Evolutionary conservation across 2,888 invertebrate species (phyloP).

Genomic region (Drosophila cognata): DNA sequence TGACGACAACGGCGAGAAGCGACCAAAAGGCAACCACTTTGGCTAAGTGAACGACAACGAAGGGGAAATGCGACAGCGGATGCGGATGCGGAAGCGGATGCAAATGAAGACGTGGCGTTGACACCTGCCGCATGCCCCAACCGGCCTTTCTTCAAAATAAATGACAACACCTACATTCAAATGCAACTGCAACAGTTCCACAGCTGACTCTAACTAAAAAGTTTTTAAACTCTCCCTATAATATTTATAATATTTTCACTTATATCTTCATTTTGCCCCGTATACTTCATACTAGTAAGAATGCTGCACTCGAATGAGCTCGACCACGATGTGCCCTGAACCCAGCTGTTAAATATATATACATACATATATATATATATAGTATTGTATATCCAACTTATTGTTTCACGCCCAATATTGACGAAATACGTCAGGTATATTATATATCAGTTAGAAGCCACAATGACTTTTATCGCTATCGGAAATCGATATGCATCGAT

Average conservation of each 20-base stretch:
- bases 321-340: neutral
- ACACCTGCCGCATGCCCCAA: conserved; percentile 33
- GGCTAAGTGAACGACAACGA: conserved; percentile 42
- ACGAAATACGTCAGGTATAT: too few species aligned
- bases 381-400: too few species aligned
- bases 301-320: neutral
- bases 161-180: neutral
- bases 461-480: too few species aligned
- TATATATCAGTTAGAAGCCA: too few species aligned
- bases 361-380: too few species aligned
- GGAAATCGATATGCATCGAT: too few species aligned
- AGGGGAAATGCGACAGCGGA: conserved; percentile 11
- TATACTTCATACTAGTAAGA: neutral
- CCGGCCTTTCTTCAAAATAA: neutral
- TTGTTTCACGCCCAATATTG: too few species aligned
- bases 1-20: conserved; percentile 15
- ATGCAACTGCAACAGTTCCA: neutral
- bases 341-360: neutral
- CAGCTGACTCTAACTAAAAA: neutral
- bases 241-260: neutral
- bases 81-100: neutral
- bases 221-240: neutral
- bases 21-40: conserved; percentile 34
- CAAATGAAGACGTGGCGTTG: conserved; percentile 5
- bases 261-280: neutral